phyloP scores from a whole-genome alignment of 2,797 vertebrate species.

The Cossypha dichroa region DNA sequence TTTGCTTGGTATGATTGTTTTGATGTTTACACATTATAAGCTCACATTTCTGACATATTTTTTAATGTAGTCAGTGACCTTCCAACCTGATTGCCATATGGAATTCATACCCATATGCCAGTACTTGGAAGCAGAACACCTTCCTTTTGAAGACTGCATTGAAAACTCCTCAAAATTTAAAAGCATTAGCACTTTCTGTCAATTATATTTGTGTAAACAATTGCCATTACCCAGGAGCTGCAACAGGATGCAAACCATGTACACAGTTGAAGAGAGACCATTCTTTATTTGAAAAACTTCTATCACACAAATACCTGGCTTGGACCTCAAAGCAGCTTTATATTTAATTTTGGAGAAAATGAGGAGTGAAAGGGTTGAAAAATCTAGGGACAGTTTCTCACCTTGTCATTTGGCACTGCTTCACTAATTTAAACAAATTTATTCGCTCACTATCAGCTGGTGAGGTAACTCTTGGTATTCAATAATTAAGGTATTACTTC shows the following conservation, averaged over 20 bases:
- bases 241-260: neutral
- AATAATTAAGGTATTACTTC: slow-evolving; percentile 57
- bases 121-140: neutral
- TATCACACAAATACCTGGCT: neutral
- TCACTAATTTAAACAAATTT: neutral
- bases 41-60: neutral
- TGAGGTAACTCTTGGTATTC: neutral
- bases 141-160: neutral
- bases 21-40: slow-evolving; percentile 9
- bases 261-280: neutral
- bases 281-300: neutral
- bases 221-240: neutral
- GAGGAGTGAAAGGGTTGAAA: neutral
- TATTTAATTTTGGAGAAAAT: neutral
- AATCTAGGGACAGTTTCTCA: neutral
- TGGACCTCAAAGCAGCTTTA: neutral
- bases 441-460: neutral
- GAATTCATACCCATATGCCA: neutral
- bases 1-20: neutral
- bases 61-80: neutral
- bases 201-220: neutral
- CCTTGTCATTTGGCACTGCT: neutral
- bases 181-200: neutral
- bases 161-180: neutral
- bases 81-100: neutral